Evolutionary conservation across 2,113 vertebrate genomes (phyloP).

Genomic region (Mionectes macconnelli): DNA sequence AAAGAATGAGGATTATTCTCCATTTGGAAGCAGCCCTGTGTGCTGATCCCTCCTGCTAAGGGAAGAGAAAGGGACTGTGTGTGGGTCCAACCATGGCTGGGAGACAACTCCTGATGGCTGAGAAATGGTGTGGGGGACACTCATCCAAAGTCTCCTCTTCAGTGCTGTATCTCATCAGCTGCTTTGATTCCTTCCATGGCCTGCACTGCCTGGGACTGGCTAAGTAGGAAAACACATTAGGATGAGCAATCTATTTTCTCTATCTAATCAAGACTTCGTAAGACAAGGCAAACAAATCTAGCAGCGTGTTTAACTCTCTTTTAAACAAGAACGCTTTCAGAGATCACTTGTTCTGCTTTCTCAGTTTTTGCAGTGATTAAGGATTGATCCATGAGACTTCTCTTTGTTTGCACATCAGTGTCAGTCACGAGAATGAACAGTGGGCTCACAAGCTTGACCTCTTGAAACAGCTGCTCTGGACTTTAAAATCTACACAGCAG

Average conservation of each 20-base stretch:
- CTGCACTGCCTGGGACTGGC: neutral
- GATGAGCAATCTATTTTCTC: neutral
- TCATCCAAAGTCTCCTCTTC: neutral
- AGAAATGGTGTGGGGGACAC: neutral
- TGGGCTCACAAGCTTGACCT: neutral
- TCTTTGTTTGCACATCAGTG: neutral
- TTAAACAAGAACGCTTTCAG: neutral
- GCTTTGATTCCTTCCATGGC: neutral
- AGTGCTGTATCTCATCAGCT: neutral
- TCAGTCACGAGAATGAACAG: neutral
- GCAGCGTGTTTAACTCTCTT: neutral
- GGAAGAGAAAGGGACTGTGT: neutral
- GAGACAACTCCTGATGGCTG: neutral
- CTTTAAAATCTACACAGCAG: neutral
- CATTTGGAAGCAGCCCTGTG: neutral
- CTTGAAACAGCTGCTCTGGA: neutral
- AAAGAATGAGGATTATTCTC: neutral
- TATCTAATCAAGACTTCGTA: neutral
- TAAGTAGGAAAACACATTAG: neutral
- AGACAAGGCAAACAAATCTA: neutral
- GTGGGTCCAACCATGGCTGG: fast-evolving
- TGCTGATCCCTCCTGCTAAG: neutral
- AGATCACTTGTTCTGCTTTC: neutral
- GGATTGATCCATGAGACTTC: neutral
- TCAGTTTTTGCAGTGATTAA: neutral